phyloP scores from a whole-genome alignment of 2,797 vertebrate genomes.

The Gastrophryne carolinensis region DNA sequence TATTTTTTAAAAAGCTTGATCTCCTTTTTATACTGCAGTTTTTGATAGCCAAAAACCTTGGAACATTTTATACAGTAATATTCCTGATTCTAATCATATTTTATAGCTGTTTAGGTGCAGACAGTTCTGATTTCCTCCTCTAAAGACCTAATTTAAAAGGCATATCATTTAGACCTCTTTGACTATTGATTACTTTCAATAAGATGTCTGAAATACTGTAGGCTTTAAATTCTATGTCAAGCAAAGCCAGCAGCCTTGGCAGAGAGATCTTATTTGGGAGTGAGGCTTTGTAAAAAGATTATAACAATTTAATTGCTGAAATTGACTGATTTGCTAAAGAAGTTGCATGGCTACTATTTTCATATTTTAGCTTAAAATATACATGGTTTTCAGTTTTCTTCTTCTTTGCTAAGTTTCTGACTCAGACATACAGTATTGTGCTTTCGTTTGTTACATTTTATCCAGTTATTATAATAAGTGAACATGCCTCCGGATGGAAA shows the following conservation, averaged over 20 bases:
- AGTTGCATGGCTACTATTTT: conserved; percentile 23
- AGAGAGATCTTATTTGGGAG: conserved; percentile 21
- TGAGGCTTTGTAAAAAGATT: conserved; percentile 36
- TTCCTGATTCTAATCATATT: background rate
- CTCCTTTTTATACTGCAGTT: background rate
- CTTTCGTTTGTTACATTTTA: conserved; percentile 31
- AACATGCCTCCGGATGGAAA: conserved; percentile 47
- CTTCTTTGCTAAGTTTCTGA: conserved; percentile 35
- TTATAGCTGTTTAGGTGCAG: background rate
- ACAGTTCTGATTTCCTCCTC: conserved; percentile 15
- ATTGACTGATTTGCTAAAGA: background rate
- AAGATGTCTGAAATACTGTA: conserved; percentile 17
- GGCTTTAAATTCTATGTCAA: conserved; percentile 43
- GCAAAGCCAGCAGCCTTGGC: background rate
- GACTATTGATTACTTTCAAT: conserved; percentile 34
- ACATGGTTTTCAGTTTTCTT: conserved; percentile 1
- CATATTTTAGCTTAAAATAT: conserved; percentile 43
- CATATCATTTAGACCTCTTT: conserved; percentile 8
- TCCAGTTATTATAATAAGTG: conserved; percentile 50
- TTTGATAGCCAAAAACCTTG: background rate
- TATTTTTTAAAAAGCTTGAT: too few relatives aligned
- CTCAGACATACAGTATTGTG: conserved; percentile 39
- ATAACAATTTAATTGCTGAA: conserved; percentile 41
- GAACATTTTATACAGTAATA: conserved; percentile 4
- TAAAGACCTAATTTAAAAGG: conserved; percentile 32